These are phyloP conservation scores for Falcaria lacertinaria DNA, from an alignment of 2,888 invertebrate genomes.

Conservation along the genomic window DNA sequence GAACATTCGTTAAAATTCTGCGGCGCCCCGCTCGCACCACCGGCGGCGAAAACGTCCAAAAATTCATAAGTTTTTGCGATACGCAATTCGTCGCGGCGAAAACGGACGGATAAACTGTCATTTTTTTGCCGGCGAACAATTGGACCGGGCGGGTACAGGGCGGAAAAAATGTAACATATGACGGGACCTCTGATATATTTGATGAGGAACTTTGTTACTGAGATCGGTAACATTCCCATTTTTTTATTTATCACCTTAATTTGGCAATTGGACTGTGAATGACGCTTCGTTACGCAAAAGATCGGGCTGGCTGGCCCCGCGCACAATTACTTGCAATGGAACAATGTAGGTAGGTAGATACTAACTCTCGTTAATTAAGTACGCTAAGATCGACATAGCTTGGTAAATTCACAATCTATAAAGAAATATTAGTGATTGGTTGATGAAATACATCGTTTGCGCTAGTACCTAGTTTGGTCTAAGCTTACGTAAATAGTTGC, in stretches of 20 bases:
- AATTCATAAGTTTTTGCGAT: slow-evolving; percentile 46
- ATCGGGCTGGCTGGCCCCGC: not conserved
- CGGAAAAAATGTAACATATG: slow-evolving; percentile 51
- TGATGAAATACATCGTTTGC: too few relatives aligned
- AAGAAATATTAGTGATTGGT: too few relatives aligned
- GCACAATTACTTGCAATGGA: slow-evolving; percentile 18
- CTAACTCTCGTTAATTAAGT: too few relatives aligned
- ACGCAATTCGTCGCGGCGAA: slow-evolving; percentile 40
- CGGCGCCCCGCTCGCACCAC: slow-evolving; percentile 27
- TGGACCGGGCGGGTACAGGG: slow-evolving; percentile 30
- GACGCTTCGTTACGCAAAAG: slow-evolving; percentile 17
- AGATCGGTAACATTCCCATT: slow-evolving; percentile 25
- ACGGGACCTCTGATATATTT: slow-evolving; percentile 45
- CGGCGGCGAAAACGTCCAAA: slow-evolving; percentile 43
- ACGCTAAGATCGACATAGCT: slow-evolving; percentile 2
- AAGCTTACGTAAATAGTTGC: too few relatives aligned
- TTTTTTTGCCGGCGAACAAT: slow-evolving; percentile 50
- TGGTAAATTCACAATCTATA: slow-evolving; percentile 2
- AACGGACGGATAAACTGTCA: slow-evolving; percentile 49
- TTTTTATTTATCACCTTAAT: slow-evolving; percentile 18
- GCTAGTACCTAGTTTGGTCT: too few relatives aligned
- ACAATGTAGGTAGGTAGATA: slow-evolving; percentile 10
- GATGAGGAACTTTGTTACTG: slow-evolving; percentile 41
- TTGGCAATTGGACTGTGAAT: slow-evolving; percentile 9
- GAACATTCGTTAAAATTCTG: slow-evolving; percentile 45